These are phyloP conservation scores for Peromyscus eremicus DNA, from an alignment of 2,797 vertebrate species.

Conservation along the genomic window DNA sequence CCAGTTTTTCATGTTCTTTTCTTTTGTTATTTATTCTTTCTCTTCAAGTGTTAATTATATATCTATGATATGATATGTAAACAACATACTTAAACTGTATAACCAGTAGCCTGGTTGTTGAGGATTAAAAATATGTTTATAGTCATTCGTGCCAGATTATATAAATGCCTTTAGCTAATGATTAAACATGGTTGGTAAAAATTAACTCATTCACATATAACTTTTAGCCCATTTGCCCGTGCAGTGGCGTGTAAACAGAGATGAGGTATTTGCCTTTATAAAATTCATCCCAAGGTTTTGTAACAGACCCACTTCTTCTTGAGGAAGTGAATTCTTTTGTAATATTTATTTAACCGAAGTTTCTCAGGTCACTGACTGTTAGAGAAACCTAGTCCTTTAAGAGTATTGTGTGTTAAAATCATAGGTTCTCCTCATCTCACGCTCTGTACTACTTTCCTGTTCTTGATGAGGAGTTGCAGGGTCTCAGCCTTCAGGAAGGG, in stretches of 20 bases:
- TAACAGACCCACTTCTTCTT: conserved; percentile 51
- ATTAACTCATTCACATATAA: conserved; percentile 53
- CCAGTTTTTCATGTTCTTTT: conserved; percentile 43
- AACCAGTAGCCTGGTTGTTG: conserved; percentile 57
- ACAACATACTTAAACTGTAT: conserved; percentile 26
- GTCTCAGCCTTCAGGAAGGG: conserved; percentile 28
- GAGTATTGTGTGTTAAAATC: conserved; percentile 51
- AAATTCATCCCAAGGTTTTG: conserved; percentile 60
- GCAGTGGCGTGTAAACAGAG: conserved; percentile 11
- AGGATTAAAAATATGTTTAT: conserved; percentile 58
- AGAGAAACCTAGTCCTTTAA: conserved; percentile 70
- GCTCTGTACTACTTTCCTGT: not conserved
- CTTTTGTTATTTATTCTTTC: not conserved
- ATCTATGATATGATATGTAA: not conserved
- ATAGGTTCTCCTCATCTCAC: conserved; percentile 60
- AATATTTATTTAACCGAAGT: conserved; percentile 72
- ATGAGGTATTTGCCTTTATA: conserved; percentile 61
- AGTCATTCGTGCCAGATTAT: conserved; percentile 38
- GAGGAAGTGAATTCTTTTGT: conserved; percentile 75
- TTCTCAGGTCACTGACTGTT: conserved; percentile 76
- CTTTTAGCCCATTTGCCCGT: conserved; percentile 53
- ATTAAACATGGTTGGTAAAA: conserved; percentile 67
- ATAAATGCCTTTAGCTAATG: conserved; percentile 51
- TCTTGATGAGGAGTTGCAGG: conserved; percentile 30
- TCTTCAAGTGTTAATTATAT: not conserved